Evolutionary conservation across 2,113 vertebrate species (phyloP), one percentile per base, ranked within the genome.

Genomic region (Bufo gargarizans): DNA sequence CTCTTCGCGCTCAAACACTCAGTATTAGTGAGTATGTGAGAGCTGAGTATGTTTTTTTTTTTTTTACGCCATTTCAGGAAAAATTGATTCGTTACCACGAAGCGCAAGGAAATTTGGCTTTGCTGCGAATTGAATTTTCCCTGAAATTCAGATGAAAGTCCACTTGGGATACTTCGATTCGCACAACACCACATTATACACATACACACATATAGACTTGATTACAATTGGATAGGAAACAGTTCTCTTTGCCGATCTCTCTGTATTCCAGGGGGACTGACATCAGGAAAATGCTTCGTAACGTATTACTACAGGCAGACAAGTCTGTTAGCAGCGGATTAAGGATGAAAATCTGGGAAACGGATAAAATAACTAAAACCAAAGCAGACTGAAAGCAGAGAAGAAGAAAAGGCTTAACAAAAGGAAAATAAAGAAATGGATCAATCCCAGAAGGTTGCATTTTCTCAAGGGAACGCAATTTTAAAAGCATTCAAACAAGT

Each of bases 241-340:
- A 13, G 58, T 19, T 17, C 4, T 63, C 45, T 63, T 63, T 8
- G 47, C 47, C 45, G 33, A 33, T 19, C 43, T 6, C 33, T 17
- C 33, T 59, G 22, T 61, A 45, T 58, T 14, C 14, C 0, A 3
- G 20, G 76, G 79, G 47, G 19, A 69, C 69, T 67, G 63, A 19
- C 9, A 53, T 69, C 56, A 50, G 10, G 49, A 43, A 20, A 47
- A 61, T 50, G 55, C 17, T 49, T n/a, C 43, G n/a, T 4, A 77
- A 63, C 77, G 84, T 33, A 58, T 58, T 86, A 55, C 67, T 86
- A 47, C 71, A 59, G 71, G 71, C 71, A 86, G 56, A 49, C 55
- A 49, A 49, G 58, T 85, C 84, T 86, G 55, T 86, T 72, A 86
- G 69, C 16, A 55, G 56, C 17, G 72, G 55, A 86, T 77, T 85